Conservation (phyloP, 2,113 vertebrate genomes). For the Mystacornis crossleyi region DNA sequence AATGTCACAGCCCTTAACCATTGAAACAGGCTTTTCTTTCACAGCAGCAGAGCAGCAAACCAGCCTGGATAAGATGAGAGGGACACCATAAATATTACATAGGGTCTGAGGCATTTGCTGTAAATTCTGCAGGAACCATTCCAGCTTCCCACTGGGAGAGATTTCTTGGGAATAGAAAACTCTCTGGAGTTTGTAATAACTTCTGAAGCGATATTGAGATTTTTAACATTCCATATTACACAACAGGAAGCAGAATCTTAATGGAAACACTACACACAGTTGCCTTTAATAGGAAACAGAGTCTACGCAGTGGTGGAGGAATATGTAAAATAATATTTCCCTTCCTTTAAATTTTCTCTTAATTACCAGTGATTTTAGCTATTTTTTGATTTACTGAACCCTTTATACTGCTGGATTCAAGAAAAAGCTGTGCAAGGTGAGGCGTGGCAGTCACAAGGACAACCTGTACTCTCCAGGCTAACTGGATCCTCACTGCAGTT, state of each 20-base stretch:
- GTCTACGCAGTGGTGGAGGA: not conserved
- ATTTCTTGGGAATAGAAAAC: conserved; percentile 47
- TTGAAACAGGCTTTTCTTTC: conserved; percentile 43
- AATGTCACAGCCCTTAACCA: not conserved
- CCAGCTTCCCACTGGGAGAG: conserved; percentile 44
- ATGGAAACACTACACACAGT: not conserved
- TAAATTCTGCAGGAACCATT: conserved; percentile 25
- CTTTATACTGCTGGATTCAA: not conserved
- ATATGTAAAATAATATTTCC: not conserved
- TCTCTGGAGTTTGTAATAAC: conserved; percentile 36
- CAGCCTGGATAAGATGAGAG: conserved; percentile 52
- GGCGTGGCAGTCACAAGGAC: not conserved
- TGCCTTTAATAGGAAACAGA: conserved; percentile 48
- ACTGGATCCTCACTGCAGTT: not conserved
- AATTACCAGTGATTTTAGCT: not conserved
- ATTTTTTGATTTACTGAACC: not conserved
- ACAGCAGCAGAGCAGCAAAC: conserved; percentile 24
- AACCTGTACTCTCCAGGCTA: not conserved
- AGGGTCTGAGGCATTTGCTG: conserved; percentile 23
- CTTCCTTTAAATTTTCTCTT: not conserved
- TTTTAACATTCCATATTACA: conserved; percentile 61
- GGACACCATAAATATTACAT: conserved; percentile 41
- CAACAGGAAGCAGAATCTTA: conserved; percentile 57
- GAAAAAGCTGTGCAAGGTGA: not conserved
- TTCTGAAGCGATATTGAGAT: conserved; percentile 4